Base-by-base conservation (phyloP, 2,797 vertebrate genomes). In the Sebastolobus altivelis region DNA sequence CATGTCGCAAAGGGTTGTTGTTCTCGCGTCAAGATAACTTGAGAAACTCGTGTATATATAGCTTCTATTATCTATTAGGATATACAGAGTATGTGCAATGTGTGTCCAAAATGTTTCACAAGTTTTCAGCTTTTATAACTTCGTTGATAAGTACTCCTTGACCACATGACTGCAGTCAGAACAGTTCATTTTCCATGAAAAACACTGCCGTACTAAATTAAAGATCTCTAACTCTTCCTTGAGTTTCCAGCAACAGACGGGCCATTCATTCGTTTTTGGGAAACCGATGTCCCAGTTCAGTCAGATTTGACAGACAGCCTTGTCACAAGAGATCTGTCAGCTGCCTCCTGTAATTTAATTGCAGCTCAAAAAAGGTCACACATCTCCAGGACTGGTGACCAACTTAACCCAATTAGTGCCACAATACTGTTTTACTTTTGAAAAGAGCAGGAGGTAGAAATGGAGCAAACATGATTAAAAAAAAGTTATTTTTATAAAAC, bases 241-340 rank as follows among this genome's bases (percentile, higher is more conserved):
- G 25, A 13, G 35, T 87, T 84, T 81, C 35, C 40, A 79, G 60
- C 60, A 79, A 82, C 65, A 90, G 79, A 83, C 67, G 40, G 54
- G 18, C 56, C 77, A 75, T 82, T 88, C 20, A 59, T 87, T 80
- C 72, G 33, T 80, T 82, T 84, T 33, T 79, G 25, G 49, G 38
- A 56, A 80, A 31, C 72, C 7, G 5, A 60, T 81, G 76, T 82
- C 91, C 89, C 82, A 82, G 31, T 90, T 92, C 80, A 87, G 73
- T 90, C 91, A 88, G 22, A 73, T 74, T 72, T 91, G 85, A 91
- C 74, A 22, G 88, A 87, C 85, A 85, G 80, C 6, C 46, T 68
- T 75, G 79, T 91, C 84, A 82, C 72, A 37, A 49, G 82, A 83
- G 72, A 89, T 88, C 65, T 72, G 66, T 78, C 58, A 69, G 73